These are phyloP conservation scores for Musca vetustissima DNA, from an alignment of 1,140 invertebrate genomes.

Conservation along the genomic window DNA sequence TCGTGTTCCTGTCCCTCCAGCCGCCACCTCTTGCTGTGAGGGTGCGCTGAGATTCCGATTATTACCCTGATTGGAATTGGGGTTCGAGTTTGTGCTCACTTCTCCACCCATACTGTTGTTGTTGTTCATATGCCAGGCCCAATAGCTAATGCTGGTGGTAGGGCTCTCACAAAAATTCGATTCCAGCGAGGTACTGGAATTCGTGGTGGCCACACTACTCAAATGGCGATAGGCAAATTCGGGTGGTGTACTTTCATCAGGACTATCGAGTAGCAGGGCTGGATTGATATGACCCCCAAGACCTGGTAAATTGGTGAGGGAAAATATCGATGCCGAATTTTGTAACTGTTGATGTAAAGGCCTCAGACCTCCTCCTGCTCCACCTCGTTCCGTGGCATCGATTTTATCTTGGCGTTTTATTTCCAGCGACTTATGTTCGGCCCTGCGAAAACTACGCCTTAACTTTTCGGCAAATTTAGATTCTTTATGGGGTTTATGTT, in stretches of 20 bases:
- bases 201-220: conserved; percentile 51
- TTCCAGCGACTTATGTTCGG: conserved; percentile 46
- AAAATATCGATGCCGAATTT: conserved; percentile 31
- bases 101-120: conserved; percentile 44
- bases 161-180: conserved; percentile 46
- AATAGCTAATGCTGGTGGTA: conserved; percentile 42
- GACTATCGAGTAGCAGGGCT: conserved; percentile 46
- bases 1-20: neutral
- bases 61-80: neutral
- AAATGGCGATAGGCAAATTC: conserved; percentile 50
- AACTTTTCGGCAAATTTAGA: conserved; percentile 48
- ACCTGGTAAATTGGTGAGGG: conserved; percentile 37
- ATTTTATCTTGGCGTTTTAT: conserved; percentile 30
- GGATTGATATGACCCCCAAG: conserved; percentile 47
- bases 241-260: conserved; percentile 51
- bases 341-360: conserved; percentile 13
- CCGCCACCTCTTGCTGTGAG: neutral
- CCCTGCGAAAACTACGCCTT: conserved; percentile 46
- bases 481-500: conserved; percentile 39
- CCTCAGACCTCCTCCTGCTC: conserved; percentile 9
- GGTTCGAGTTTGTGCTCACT: conserved; percentile 33
- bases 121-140: conserved; percentile 35
- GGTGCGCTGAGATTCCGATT: neutral
- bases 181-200: conserved; percentile 49
- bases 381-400: conserved; percentile 2